Evolutionary conservation across 2,113 vertebrate genomes (phyloP), one percentile per base, ranked within the genome.

Genomic region (Phyllostomus hastatus): DNA sequence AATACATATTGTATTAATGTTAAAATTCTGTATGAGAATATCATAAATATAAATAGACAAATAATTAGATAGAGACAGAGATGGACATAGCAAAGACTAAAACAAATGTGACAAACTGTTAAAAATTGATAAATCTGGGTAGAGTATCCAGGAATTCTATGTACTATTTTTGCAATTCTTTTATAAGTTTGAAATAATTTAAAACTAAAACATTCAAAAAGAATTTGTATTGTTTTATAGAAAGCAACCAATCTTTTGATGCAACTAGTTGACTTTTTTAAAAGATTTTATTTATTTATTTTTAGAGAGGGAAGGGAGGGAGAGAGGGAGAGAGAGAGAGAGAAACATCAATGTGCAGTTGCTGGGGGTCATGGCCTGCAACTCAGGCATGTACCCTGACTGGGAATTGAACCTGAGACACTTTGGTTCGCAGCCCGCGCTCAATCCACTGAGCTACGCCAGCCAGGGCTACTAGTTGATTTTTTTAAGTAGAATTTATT

Each of bases 401-500:
- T 41, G 38, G 38, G 38, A 41, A 41, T 41, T 41, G 38, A 41
- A 41, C 38, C 38, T 41, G 38, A 41, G 38, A 41, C 38, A 41
- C 38, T 41, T 41, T 41, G 38, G 38, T 41, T 41, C 38, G 38
- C 38, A 41, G 38, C 38, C 38, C 38, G 4, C 38, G 38, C 38
- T 41, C 38, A 41, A 41, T 41, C 38, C 38, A 3, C 38, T 41
- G 38, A 41, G 38, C 38, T 41, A 41, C 38, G 38, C 38, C 38
- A 41, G 38, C 38, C 38, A 41, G 38, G 38, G 38, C 38, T 41
- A 66, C 61, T 66, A 76, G 31, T 66, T 91, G 83, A 41, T 33
- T 92, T 83, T 41, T 92, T 92, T 38, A 75, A 80, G 59, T 66
- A 81, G 28, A 78, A 69, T 80, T 92, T 95, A 59, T 78, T 93